These are phyloP conservation scores for Agrypnus murinus DNA, from an alignment of 2,888 invertebrate genomes.

Conservation along the genomic window DNA sequence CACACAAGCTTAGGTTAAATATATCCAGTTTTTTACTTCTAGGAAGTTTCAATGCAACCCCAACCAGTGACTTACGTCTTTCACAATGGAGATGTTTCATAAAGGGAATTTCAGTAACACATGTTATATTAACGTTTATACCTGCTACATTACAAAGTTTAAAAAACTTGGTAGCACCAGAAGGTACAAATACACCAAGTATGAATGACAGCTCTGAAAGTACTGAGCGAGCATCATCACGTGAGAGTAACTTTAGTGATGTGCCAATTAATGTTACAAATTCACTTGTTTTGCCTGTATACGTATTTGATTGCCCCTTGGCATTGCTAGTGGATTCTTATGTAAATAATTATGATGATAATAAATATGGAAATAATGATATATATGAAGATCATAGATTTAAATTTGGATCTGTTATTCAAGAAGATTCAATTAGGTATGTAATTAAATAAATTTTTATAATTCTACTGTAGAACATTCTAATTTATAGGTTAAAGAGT, in stretches of 20 bases:
- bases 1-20: too few species aligned
- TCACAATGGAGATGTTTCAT: constrained; percentile 80
- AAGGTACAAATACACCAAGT: constrained; percentile 60
- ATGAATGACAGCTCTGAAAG: constrained; percentile 61
- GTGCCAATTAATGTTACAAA: constrained; percentile 65
- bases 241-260: constrained; percentile 66
- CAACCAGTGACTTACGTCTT: background rate
- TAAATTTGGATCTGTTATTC: constrained; percentile 68
- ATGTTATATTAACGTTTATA: constrained; percentile 79
- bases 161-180: constrained; percentile 59
- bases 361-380: constrained; percentile 66
- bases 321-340: constrained; percentile 75
- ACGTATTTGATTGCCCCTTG: constrained; percentile 80
- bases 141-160: constrained; percentile 77
- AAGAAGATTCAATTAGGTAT: constrained; percentile 64
- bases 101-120: constrained; percentile 76
- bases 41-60: background rate
- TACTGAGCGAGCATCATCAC: constrained; percentile 63
- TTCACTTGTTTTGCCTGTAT: constrained; percentile 73
- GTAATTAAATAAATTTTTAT: too few species aligned
- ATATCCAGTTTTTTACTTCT: too few species aligned
- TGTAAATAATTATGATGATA: constrained; percentile 60
- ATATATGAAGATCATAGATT: constrained; percentile 74
- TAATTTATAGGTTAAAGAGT: constrained; percentile 66
- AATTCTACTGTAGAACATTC: too few species aligned